Evolutionary conservation across 2,797 vertebrate genomes (phyloP), one percentile per base, ranked within the genome.

Genomic region (Danio aesculapii): DNA sequence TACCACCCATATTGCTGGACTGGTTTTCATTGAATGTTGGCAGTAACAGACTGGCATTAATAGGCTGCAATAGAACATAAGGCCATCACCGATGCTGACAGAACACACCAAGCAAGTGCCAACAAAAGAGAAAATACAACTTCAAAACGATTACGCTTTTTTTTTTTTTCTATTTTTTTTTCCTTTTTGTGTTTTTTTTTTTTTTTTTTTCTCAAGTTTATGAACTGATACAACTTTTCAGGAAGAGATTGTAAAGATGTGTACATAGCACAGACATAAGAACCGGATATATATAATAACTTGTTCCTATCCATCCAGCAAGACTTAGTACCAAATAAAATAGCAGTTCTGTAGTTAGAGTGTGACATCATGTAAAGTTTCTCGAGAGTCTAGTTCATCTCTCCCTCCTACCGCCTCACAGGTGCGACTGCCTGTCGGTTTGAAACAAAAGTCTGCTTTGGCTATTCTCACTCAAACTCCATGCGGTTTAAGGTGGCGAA

Each of bases 241-340:
- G 98, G 97, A 99, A 97, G 96, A 97, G 92, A 97, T 96, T 99
- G 97, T 99, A 98, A 98, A 99, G 97, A 98, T 93, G 91, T 99
- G 98, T 99, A 99, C 94, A 99, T 98, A 99, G 96, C 96, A 97
- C 97, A 97, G 92, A 97, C 97, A 91, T 96, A 95, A 95, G 83
- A 98, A 96, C 96, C 87, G 96, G 97, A 98, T 99, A 98, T 98
- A 99, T 98, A 99, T 98, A 98, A 98, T 95, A 94, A 94, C 95
- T 94, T 94, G 93, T 96, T 95, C 95, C 94, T 96, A 93, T 95
- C 95, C 96, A 96, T 96, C 95, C 95, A 96, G 95, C 93, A 91
- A 92, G 93, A 96, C 93, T 94, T 96, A 96, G 96, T 95, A 97
- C 96, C 96, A 97, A 97, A 97, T 97, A 30, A 90, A 89, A 92